Evolutionary conservation across 2,888 invertebrate genomes (phyloP), one percentile per base, ranked within the genome.

Genomic region (Netelia virgata): DNA sequence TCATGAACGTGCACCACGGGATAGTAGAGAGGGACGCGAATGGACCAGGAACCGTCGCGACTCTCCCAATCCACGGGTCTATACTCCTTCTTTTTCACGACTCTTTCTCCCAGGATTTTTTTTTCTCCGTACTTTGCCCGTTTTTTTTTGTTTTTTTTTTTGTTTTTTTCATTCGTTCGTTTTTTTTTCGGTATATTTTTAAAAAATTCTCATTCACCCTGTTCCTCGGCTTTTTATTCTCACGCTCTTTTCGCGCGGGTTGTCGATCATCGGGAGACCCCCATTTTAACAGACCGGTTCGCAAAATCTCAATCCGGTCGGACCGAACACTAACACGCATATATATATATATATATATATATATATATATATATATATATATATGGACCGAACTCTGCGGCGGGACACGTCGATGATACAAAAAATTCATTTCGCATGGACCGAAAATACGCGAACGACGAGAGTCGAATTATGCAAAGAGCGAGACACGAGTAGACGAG

Each of bases 1-100:
- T 93, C 93, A 93, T 92, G 90, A 93, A 84, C 43, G 64, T 73
- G 66, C 66, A 74, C 57, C 63, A 66, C 75, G 75, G 77, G 47
- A 84, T 81, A 86, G 75, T 20, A 63, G 83, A 84, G 84, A 85
- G 83, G 84, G 81, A 83, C 80, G 86, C 70, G 87, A 87, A 81
- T 80, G 77, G 78, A 79, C 86, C 84, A 74, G 79, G 57, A 70
- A 70, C 74, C 68, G 53, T 14, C 53, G 66, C 78, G 47, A 77
- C 55, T 72, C 78, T 75, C 55, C 43, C 69, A 28, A 64, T 59
- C 43, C 64, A 6, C n/a, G 36, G 36, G 11, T 50, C 41, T 64
- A 50, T 16, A 43, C 23, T 75, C 10, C 9, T 50, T 66, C 28
- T 50, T 74, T 61, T 69, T 47, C 28, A 41, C 20, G 41, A 47